Evolutionary conservation across 1,140 invertebrate species (phyloP).

Genomic region (Ladona fulva): DNA sequence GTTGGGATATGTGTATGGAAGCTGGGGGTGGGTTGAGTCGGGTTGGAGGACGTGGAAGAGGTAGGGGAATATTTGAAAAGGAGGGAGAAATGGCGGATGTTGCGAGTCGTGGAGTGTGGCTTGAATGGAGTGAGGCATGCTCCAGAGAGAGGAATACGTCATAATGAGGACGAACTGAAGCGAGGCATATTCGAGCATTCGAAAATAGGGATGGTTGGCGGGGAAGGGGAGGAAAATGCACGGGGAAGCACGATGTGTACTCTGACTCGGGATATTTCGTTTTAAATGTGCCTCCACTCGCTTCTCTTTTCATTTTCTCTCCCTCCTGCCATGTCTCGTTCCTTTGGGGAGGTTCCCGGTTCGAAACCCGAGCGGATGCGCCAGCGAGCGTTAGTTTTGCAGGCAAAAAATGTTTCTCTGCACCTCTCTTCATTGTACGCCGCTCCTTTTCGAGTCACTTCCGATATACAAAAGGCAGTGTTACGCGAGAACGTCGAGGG

Average conservation of each 20-base stretch:
- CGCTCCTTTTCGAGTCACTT: no score
- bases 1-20: not conserved
- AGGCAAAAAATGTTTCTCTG: no score
- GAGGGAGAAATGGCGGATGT: not conserved
- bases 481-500: no score
- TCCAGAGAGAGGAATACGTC: not conserved
- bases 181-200: not conserved
- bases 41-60: not conserved
- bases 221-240: not conserved
- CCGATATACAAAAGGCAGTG: no score
- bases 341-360: no score
- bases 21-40: not conserved
- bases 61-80: not conserved
- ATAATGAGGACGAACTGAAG: conserved; percentile 4
- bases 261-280: no score
- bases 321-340: no score
- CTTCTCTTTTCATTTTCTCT: no score
- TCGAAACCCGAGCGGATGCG: no score
- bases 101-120: not conserved
- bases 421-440: no score
- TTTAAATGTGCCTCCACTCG: no score
- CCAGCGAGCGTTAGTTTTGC: no score
- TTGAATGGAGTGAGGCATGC: not conserved
- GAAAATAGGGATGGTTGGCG: not conserved
- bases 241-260: not conserved